Percentiles rank a stretch among this genome's conserved stretches.
phyloP scores from a whole-genome alignment of 1,140 invertebrate genomes.

The Brachionus manjavacas region DNA sequence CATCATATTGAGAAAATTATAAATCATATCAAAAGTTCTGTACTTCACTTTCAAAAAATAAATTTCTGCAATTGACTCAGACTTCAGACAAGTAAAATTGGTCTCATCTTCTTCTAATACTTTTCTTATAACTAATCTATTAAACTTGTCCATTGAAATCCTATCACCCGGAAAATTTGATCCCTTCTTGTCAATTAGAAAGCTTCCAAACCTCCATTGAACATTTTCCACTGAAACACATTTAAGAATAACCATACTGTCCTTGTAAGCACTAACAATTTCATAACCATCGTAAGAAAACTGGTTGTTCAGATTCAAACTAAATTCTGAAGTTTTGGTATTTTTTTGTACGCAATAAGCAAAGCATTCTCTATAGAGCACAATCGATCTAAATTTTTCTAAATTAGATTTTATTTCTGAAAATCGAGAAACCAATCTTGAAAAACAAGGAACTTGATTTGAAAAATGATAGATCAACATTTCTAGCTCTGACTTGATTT shows the following conservation, averaged over 20 bases:
- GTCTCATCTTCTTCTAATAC: neutral
- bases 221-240: neutral
- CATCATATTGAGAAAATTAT: neutral
- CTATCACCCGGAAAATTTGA: neutral
- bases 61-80: neutral
- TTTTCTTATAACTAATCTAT: neutral
- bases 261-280: neutral
- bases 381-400: neutral
- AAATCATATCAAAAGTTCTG: neutral
- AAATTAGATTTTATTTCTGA: neutral
- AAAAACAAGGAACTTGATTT: neutral
- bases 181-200: neutral
- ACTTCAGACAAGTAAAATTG: neutral
- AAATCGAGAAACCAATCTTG: neutral
- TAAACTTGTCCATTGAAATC: neutral
- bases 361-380: neutral
- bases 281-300: neutral
- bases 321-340: neutral
- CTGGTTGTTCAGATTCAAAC: neutral
- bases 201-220: neutral
- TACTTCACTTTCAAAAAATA: neutral
- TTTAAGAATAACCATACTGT: neutral
- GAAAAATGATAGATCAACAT: neutral
- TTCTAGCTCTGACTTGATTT: neutral
- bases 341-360: neutral